Base-by-base conservation (phyloP, 2,113 vertebrate genomes). In the Carassius gibelio region DNA sequence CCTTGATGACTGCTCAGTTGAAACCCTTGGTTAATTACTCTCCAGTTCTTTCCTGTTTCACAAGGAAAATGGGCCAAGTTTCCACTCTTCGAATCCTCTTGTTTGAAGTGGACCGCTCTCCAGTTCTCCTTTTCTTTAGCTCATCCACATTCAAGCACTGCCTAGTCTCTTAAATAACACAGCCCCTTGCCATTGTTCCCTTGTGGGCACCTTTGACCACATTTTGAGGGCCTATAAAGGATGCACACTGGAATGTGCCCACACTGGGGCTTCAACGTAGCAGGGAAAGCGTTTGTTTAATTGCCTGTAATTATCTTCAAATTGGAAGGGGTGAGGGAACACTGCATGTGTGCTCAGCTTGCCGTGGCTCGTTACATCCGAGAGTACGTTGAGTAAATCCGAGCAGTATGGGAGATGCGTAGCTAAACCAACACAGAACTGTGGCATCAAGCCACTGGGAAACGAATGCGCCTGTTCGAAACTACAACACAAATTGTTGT, bases 281-380 rank as follows among this genome's bases (percentile, higher is more conserved):
- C 19, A 75, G 72, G 59, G 79, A 89, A 78, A 84, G 83, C 86
- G 87, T 88, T 89, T 79, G 83, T 86, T 92, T 92, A 87, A 90
- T 90, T 88, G 89, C 83, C 80, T 90, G 91, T 91, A 90, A 92
- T 92, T 91, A 91, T 90, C 87, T 90, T 84, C 74, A 89, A 88
- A 92, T 89, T 89, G 88, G 84, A 86, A 74, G 76, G 82, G 79
- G 71, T 62, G 48, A 69, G 72, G 69, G 90, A 86, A 82, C 55
- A 52, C 30, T 17, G 72, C 71, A 30, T 76, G 72, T 85, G 78
- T 57, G 38, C 34, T 88, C 75, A 59, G 66, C 84, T 84, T 19
- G 76, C 68, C 7, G 23, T 81, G 76, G 81, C 48, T 75, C 52
- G 57, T 74, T 74, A 82, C 83, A 75, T 84, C 66, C 87, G 71